Percentiles rank a stretch among this genome's conserved stretches.
These are phyloP conservation scores for Regulus satrapa DNA, from an alignment of 2,113 vertebrate genomes.

Conservation along the genomic window DNA sequence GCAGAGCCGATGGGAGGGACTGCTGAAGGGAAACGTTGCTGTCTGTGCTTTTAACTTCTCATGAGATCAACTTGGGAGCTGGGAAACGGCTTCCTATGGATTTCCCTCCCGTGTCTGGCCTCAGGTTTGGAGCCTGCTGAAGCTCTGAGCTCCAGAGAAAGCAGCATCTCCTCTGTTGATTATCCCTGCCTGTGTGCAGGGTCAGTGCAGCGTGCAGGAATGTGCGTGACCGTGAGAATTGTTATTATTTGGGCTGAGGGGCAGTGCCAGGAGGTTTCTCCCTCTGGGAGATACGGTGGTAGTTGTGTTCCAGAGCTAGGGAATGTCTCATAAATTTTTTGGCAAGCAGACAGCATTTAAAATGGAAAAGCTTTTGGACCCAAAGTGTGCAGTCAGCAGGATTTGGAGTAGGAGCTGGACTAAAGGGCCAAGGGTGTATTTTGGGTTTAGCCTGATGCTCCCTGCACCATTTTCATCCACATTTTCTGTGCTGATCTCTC, in stretches of 20 bases:
- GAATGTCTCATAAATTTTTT: neutral
- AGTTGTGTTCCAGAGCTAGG: neutral
- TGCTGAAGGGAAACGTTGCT: neutral
- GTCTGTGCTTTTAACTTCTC: neutral
- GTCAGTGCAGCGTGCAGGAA: neutral
- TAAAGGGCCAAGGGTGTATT: neutral
- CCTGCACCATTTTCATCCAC: neutral
- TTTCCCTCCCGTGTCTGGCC: neutral
- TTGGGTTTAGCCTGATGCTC: neutral
- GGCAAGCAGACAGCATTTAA: neutral
- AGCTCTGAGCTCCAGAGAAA: neutral
- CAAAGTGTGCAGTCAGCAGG: neutral
- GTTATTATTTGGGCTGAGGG: neutral
- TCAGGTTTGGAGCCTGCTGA: neutral
- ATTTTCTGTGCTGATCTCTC: neutral
- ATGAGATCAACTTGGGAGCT: neutral
- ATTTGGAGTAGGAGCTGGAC: neutral
- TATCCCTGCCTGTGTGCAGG: neutral
- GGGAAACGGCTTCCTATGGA: neutral
- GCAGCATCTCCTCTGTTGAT: neutral
- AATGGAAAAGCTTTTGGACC: neutral
- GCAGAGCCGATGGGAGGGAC: rapidly evolving
- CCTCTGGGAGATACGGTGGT: neutral
- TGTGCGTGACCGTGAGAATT: neutral
- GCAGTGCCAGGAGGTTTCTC: neutral